Conservation (phyloP, 2,113 vertebrate genomes). For the Dryoscopus gambensis region DNA sequence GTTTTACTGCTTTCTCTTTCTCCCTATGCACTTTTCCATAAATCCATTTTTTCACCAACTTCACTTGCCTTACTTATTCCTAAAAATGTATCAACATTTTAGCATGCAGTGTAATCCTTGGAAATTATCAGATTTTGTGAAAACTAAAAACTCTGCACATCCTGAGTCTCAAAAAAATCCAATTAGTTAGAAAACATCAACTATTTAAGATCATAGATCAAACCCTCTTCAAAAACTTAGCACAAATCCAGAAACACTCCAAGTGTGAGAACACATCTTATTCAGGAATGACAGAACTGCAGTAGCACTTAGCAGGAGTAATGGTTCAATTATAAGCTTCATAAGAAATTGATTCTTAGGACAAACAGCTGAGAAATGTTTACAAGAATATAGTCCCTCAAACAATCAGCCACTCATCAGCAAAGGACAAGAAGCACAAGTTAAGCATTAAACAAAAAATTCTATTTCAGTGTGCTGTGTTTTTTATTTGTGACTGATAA, state of each 20-base stretch:
- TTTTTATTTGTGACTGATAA: background rate
- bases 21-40: background rate
- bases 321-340: background rate
- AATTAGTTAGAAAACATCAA: background rate
- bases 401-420: background rate
- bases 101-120: background rate
- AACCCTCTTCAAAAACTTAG: background rate
- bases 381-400: background rate
- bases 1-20: background rate
- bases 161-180: background rate
- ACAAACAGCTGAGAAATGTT: background rate
- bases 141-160: background rate
- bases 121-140: background rate
- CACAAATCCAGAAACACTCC: background rate
- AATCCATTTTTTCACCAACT: background rate
- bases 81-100: background rate
- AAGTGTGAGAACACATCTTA: background rate
- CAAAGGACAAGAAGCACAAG: background rate
- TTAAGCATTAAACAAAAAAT: background rate
- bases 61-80: background rate
- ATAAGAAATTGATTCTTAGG: background rate
- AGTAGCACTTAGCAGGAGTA: background rate
- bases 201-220: background rate
- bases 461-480: background rate
- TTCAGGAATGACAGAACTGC: background rate